Evolutionary conservation across 2,797 vertebrate genomes (phyloP).

Genomic region (Myotis pilosus): DNA sequence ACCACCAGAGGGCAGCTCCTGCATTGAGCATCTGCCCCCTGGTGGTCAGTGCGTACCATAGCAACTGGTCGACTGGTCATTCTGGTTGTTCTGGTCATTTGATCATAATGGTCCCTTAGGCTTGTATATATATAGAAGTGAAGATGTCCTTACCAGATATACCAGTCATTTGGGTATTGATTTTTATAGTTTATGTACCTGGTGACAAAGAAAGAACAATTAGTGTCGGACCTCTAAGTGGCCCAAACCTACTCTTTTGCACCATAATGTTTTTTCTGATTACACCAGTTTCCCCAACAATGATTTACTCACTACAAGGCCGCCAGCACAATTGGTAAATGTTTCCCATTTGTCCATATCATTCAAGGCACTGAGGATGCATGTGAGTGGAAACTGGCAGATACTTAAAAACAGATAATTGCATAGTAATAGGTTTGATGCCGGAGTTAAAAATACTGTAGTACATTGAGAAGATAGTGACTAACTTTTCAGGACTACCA

Average conservation of each 20-base stretch:
- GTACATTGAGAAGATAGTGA: not conserved
- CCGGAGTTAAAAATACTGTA: not conserved
- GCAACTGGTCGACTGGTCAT: too few relatives aligned
- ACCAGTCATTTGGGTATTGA: constrained; percentile 77
- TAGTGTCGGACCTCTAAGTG: not conserved
- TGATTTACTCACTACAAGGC: not conserved
- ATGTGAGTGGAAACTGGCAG: not conserved
- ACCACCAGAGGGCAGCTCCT: too few relatives aligned
- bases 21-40: too few relatives aligned
- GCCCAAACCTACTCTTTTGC: not conserved
- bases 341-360: not conserved
- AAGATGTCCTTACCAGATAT: constrained; percentile 83
- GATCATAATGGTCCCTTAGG: too few relatives aligned
- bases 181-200: constrained; percentile 73
- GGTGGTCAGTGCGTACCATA: too few relatives aligned
- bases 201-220: constrained; percentile 53
- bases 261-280: not conserved
- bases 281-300: not conserved
- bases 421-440: not conserved
- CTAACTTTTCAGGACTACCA: not conserved
- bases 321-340: not conserved
- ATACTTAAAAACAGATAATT: not conserved
- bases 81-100: too few relatives aligned
- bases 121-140: not conserved
- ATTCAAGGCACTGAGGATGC: not conserved